These are phyloP conservation scores for Oegoconia quadripuncta DNA, from an alignment of 2,888 invertebrate genomes.

Conservation along the genomic window DNA sequence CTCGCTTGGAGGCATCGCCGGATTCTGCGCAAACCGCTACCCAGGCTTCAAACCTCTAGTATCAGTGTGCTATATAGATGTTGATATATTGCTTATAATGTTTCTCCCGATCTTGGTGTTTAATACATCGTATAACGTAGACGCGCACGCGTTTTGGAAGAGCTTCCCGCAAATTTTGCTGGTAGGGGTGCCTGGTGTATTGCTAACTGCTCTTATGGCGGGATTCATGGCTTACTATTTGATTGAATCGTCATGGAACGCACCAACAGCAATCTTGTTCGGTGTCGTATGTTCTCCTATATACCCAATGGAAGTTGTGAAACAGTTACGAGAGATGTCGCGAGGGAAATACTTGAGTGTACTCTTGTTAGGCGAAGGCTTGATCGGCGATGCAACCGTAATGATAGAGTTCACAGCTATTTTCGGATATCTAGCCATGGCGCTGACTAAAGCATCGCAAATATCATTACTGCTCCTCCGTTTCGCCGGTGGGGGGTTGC, in stretches of 20 bases:
- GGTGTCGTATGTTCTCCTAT: conserved; percentile 64
- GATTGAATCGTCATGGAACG: conserved; percentile 57
- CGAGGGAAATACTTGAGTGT: conserved; percentile 66
- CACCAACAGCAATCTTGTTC: conserved; percentile 52
- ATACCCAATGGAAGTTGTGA: conserved; percentile 64
- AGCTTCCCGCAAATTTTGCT: conserved; percentile 59
- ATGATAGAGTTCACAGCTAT: conserved; percentile 65
- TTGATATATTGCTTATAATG: conserved; percentile 44
- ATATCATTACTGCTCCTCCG: conserved; percentile 52
- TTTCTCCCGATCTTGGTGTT: conserved; percentile 61
- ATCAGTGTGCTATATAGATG: conserved; percentile 51
- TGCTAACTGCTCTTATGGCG: conserved; percentile 51
- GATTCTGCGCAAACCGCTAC: conserved; percentile 50
- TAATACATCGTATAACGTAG: conserved; percentile 59
- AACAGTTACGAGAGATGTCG: conserved; percentile 49
- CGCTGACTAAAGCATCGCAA: conserved; percentile 46
- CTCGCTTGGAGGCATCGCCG: conserved; percentile 51
- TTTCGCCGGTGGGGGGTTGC: conserved; percentile 56
- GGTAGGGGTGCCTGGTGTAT: conserved; percentile 54
- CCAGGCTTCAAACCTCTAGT: conserved; percentile 54
- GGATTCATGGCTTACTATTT: conserved; percentile 60
- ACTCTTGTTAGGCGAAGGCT: conserved; percentile 57
- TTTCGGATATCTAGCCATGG: conserved; percentile 53
- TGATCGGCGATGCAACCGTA: conserved; percentile 60
- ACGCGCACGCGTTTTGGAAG: conserved; percentile 62